phyloP scores from a whole-genome alignment of 2,113 vertebrate species.

The Tragelaphus imberbis region DNA sequence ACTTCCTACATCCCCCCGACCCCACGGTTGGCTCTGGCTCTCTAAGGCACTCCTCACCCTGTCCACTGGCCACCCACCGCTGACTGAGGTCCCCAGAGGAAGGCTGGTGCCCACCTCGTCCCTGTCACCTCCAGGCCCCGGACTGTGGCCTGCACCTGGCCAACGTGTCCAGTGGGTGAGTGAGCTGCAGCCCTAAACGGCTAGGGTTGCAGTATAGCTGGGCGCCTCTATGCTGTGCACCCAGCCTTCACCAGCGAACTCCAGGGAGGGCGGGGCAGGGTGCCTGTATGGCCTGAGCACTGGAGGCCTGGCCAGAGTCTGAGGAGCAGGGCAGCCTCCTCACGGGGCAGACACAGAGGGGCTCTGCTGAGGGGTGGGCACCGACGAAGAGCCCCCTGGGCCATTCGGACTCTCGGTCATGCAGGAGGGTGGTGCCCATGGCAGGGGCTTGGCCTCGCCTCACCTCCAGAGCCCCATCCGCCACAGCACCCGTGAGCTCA shows the following conservation, averaged over 20 bases:
- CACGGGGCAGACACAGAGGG: background rate
- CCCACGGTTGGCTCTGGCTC: background rate
- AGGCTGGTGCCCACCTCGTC: background rate
- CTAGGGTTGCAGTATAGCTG: background rate
- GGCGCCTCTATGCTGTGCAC: accelerated
- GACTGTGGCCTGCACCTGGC: background rate
- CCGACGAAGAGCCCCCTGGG: background rate
- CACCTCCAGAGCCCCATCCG: background rate
- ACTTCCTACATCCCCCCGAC: background rate
- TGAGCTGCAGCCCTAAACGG: too few species aligned
- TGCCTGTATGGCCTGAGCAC: accelerated
- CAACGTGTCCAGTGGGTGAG: background rate
- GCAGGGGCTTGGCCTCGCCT: background rate
- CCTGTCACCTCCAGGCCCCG: background rate
- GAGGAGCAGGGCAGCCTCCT: background rate
- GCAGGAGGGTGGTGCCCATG: accelerated
- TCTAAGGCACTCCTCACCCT: background rate
- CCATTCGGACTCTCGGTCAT: background rate
- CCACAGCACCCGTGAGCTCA: background rate
- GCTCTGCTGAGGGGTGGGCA: background rate
- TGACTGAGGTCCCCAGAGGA: background rate
- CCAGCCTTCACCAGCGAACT: background rate
- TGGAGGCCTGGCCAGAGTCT: background rate
- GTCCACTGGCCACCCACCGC: background rate
- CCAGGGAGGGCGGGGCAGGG: accelerated